Evolutionary conservation across 1,140 invertebrate species (phyloP), one percentile per base, ranked within the genome.

Genomic region (Lasioglossum albipes): DNA sequence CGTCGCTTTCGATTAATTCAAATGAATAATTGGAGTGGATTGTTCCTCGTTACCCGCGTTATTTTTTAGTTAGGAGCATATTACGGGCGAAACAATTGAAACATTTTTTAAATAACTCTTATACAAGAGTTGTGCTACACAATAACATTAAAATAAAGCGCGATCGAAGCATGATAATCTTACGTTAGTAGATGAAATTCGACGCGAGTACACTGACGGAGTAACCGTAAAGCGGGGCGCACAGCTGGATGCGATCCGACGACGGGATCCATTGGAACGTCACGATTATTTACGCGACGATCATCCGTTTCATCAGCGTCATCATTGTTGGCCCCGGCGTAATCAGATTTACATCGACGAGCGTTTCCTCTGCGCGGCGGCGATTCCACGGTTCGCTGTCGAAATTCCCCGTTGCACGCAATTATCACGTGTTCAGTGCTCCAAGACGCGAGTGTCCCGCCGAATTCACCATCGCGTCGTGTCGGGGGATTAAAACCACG

Each of bases 301-400:
- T 73, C 69, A 42, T 27, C n/a, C 68, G 68, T 78, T 72, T 78
- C 68, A 54, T 78, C 52, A 52, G 42, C 6, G 67, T 54, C 59
- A 41, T 52, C 36, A 7, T 49, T 45, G 67, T 64, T 72, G 22
- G n/a, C 0, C 69, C 12, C 12, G 10, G 45, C 59, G n/a, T 79
- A 64, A 79, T 73, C 59, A 20, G 16, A 54, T 79, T 65, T 42
- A 9, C 69, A 4, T 54, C 3, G 22, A 13, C 7, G 16, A 49
- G 52, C 27, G 61, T 49, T 36, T 67, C 62, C 42, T 41, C 31
- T 12, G 42, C 12, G 20, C 7, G 13, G 20, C 64, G 13, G 27
- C 18, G 12, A 42, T 57, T 45, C 9, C 27, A 10, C 27, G 2
- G 10, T 18, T 42, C 52, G 0, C 16, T 22, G 27, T 36, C 22